Evolutionary conservation across 2,797 vertebrate species (phyloP).

Genomic region (Sitta carolinensis): DNA sequence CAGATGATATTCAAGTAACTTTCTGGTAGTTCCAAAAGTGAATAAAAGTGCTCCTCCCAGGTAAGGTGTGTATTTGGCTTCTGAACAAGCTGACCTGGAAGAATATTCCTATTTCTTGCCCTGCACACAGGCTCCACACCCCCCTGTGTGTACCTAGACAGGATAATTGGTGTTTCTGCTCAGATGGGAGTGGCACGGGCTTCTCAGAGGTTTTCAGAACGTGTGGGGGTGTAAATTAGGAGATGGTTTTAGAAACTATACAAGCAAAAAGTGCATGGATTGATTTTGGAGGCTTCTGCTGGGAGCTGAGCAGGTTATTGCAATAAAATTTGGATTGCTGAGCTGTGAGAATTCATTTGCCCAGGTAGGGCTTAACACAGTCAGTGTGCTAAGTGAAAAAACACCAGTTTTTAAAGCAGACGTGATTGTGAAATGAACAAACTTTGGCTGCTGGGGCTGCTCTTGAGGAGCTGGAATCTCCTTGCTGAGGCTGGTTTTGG

Average conservation of each 20-base stretch:
- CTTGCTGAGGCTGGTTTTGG: not conserved
- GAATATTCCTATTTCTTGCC: slow-evolving; percentile 46
- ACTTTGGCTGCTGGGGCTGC: not conserved
- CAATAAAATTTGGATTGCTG: not conserved
- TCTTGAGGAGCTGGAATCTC: not conserved
- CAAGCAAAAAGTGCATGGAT: not conserved
- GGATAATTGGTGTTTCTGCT: slow-evolving; percentile 70
- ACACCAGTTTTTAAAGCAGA: not conserved
- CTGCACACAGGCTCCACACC: slow-evolving; percentile 52
- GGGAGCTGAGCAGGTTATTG: not conserved
- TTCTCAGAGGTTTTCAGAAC: slow-evolving; percentile 29
- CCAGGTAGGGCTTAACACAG: not conserved
- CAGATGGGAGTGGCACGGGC: not conserved
- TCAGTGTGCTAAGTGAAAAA: not conserved
- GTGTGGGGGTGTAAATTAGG: slow-evolving; percentile 8
- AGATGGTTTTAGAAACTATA: not conserved
- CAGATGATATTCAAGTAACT: not conserved
- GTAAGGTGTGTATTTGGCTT: not conserved
- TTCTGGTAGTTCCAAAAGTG: not conserved
- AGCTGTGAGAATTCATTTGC: not conserved
- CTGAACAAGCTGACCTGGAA: slow-evolving; percentile 43
- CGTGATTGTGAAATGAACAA: not conserved
- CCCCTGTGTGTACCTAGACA: slow-evolving; percentile 36
- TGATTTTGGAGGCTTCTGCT: not conserved
- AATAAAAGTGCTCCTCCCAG: slow-evolving; percentile 25